phyloP scores from a whole-genome alignment of 2,113 vertebrate genomes.

The Chaenogobius annularis region DNA sequence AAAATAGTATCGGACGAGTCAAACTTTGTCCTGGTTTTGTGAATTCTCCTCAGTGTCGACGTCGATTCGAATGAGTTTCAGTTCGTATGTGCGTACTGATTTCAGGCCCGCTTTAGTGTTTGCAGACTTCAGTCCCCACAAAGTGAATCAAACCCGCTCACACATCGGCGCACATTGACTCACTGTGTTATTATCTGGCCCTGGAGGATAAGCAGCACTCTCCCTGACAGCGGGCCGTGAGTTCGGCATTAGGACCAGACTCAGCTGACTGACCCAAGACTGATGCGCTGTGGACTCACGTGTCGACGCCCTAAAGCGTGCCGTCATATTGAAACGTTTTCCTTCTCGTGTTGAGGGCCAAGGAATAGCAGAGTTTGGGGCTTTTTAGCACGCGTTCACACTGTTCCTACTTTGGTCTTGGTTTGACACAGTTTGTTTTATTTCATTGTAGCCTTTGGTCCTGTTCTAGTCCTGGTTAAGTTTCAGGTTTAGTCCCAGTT shows the following conservation, averaged over 20 bases:
- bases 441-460: not conserved
- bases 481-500: not conserved
- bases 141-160: not conserved
- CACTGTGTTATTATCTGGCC: constrained; percentile 30
- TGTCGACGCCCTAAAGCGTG: constrained; percentile 37
- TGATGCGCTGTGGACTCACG: constrained; percentile 39
- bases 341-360: not conserved
- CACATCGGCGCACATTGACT: constrained; percentile 27
- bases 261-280: constrained; percentile 39
- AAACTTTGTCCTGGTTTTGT: too few species aligned
- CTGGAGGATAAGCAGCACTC: constrained; percentile 35
- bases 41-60: too few species aligned
- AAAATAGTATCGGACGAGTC: too few species aligned
- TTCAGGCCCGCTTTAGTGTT: not conserved
- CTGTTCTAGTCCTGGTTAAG: not conserved
- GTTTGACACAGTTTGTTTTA: not conserved
- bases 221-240: constrained; percentile 36
- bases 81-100: too few species aligned
- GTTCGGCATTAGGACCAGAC: constrained; percentile 40
- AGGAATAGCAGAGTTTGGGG: not conserved
- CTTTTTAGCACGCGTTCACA: not conserved
- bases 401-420: not conserved
- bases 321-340: constrained; percentile 49
- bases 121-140: not conserved
- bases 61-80: too few species aligned